Conservation (phyloP, 2,113 vertebrate genomes). For the Phalacrocorax carbo region DNA sequence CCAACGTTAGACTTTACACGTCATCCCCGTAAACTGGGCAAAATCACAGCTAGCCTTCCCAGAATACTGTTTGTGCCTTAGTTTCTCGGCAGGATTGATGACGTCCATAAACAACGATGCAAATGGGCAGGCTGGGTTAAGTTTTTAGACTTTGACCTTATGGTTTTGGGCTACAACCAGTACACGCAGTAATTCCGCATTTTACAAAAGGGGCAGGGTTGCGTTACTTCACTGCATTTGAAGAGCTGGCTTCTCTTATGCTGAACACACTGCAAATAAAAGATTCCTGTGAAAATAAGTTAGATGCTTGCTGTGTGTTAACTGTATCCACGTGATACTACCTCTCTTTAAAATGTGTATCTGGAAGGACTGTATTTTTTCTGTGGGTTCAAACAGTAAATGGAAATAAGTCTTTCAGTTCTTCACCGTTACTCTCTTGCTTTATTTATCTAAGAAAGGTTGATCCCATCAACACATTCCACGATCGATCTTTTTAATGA, state of each 20-base stretch:
- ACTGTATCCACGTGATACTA: neutral
- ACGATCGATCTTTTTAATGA: neutral
- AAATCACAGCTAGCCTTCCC: neutral
- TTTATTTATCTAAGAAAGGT: neutral
- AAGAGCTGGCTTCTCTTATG: neutral
- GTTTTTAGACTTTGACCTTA: neutral
- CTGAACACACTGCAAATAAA: neutral
- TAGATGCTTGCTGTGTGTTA: no score
- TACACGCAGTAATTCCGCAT: rapidly evolving
- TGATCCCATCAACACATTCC: neutral
- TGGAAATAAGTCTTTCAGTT: neutral
- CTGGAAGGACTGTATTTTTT: neutral
- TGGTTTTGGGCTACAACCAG: neutral
- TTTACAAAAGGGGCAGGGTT: neutral
- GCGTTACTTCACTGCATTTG: neutral
- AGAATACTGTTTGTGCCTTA: rapidly evolving
- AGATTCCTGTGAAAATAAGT: neutral
- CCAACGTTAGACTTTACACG: rapidly evolving
- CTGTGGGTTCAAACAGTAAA: neutral
- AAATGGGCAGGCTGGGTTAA: neutral
- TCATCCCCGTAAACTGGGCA: rapidly evolving
- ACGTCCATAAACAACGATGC: neutral
- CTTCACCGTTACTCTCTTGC: neutral
- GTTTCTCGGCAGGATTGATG: neutral
- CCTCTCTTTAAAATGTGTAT: neutral